Percentiles rank a stretch among this genome's conserved stretches.
Conservation (phyloP, 2,888 invertebrate species). For the Erynnis tages region DNA sequence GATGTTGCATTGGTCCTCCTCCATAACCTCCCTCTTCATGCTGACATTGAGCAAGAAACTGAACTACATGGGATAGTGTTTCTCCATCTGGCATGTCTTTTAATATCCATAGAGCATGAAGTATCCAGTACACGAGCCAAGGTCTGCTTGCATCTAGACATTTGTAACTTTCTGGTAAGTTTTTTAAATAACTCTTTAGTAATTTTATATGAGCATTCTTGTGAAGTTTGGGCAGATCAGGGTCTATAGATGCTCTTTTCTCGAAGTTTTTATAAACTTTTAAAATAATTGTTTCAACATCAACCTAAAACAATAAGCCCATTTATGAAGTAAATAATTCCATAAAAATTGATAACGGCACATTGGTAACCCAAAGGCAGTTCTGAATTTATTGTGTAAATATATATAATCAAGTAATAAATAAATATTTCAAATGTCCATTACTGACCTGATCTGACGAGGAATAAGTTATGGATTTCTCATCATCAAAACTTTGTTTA, state of each 20-base stretch:
- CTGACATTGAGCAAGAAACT: conserved; percentile 84
- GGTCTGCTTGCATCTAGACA: conserved; percentile 96
- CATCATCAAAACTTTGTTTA: conserved; percentile 79
- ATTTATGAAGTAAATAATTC: too few relatives aligned
- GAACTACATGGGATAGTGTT: conserved; percentile 60
- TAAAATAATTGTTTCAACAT: conserved; percentile 62
- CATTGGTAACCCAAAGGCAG: too few relatives aligned
- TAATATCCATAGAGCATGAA: conserved; percentile 91
- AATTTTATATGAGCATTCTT: conserved; percentile 84
- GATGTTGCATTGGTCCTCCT: conserved; percentile 95
- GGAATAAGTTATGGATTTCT: conserved; percentile 72
- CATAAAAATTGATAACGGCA: too few relatives aligned
- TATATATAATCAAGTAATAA: background rate
- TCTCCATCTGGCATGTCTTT: conserved; percentile 72
- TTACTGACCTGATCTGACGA: conserved; percentile 64
- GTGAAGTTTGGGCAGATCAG: conserved; percentile 82
- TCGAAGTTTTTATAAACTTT: conserved; percentile 67
- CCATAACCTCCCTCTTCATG: conserved; percentile 92
- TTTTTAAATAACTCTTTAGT: conserved; percentile 85
- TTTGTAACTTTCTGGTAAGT: conserved; percentile 87
- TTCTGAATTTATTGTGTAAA: too few relatives aligned
- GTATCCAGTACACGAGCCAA: conserved; percentile 98
- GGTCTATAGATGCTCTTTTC: conserved; percentile 65
- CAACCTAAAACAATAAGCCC: conserved; percentile 62
- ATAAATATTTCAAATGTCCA: background rate